Conservation (phyloP, 2,797 vertebrate species). For the Oreortyx pictus region DNA sequence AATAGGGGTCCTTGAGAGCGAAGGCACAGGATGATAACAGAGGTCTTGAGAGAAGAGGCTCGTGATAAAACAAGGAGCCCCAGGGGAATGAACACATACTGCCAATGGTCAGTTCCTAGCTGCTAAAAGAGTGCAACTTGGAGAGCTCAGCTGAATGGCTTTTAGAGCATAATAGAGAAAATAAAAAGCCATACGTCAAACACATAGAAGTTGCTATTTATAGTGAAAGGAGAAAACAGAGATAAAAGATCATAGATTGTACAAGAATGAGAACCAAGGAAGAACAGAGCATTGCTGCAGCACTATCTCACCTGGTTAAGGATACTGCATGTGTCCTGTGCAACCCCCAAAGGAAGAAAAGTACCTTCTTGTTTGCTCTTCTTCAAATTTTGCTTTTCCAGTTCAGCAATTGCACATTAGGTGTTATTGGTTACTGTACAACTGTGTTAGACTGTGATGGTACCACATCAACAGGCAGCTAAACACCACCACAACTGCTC, state of each 20-base stretch:
- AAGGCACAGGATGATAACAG: not conserved
- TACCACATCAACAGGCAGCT: not conserved
- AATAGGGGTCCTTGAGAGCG: not conserved
- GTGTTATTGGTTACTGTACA: not conserved
- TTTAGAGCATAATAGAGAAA: slow-evolving; percentile 1
- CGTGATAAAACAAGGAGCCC: not conserved
- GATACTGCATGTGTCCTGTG: not conserved
- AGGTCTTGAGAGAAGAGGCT: not conserved
- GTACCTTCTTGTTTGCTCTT: not conserved
- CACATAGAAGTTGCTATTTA: not conserved
- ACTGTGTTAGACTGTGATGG: not conserved
- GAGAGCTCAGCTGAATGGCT: slow-evolving; percentile 6
- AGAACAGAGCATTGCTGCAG: not conserved
- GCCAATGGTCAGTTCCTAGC: not conserved
- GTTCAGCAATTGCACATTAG: not conserved
- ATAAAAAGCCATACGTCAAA: not conserved
- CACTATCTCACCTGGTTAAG: not conserved
- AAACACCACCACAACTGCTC: not conserved
- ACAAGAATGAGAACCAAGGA: not conserved
- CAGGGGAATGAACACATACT: not conserved
- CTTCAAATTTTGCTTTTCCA: not conserved
- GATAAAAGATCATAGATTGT: not conserved
- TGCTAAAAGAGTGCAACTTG: not conserved
- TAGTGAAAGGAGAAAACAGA: not conserved
- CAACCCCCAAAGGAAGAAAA: not conserved